Base-by-base conservation (phyloP, 2,113 vertebrate species). In the Hystrix brachyura region DNA sequence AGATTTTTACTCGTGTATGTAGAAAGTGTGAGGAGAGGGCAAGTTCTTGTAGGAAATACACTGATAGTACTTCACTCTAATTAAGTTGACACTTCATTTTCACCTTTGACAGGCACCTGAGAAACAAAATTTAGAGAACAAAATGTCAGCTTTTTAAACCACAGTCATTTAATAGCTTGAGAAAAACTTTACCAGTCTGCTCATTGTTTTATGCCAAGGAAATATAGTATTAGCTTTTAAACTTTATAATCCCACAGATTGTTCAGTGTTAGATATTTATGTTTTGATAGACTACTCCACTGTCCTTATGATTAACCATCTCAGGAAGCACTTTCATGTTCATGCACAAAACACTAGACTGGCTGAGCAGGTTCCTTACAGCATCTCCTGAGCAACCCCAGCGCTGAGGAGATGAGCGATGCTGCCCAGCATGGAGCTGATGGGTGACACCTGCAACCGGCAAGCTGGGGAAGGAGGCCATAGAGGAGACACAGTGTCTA, bases 161-260 rank as follows among this genome's bases (percentile, higher is more conserved):
- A 55, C 46, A 80, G 34, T 27, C 27, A 94, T 94, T 87, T 87
- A 64, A 76, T 53, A 82, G 43, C 64, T 38, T 74, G 65, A 83
- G 51, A 90, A 94, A 94, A 88, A 29, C 25, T 62, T 85, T 25
- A 67, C 34, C 21, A 84, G 43, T 87, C n/a, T 79, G 14, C 46
- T 95, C 32, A 90, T 60, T 96, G 32, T 91, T 88, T 94, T 85
- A 78, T 74, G 64, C 14, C 53, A 82, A 93, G 29, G 55, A 95
- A 91, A 91, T 95, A 32, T 18, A 65, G 32, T 69, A 72, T 88
- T 83, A 86, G 57, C 74, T 76, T 88, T 97, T 38, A 38, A 94
- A 87, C 67, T 51, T 96, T 69, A 94, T 89, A 76, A 59, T 87
- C 34, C 8, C 15, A 0, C 69, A 46, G 46, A 23, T 51, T 80